Evolutionary conservation across 2,797 vertebrate species (phyloP), one percentile per base, ranked within the genome.

Genomic region (Enteromius fasciolatus): DNA sequence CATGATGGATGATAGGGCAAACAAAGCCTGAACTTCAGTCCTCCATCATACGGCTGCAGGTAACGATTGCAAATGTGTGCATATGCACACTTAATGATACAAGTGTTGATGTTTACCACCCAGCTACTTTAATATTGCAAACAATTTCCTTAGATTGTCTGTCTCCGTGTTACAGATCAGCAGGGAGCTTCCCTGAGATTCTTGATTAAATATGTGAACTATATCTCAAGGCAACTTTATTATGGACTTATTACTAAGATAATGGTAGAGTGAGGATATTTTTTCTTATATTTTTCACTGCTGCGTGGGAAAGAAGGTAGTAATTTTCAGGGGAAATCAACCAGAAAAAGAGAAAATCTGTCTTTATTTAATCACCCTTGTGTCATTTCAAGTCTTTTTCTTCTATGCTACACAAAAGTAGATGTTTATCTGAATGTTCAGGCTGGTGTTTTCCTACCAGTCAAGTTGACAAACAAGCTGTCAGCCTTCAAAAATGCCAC

Each of bases 1-100:
- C 39, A 84, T 87, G 86, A 86, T 80, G 74, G 78, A 87, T 72
- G 77, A 80, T 25, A 15, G 28, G 66, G 52, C 33, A 31, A 69
- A 74, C 74, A 41, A 69, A 80, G 61, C 48, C 75, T 36, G 67
- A 52, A 59, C 70, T 66, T 61, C 63, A 48, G 67, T 78, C 48
- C 80, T 87, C 80, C 41, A 70, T 87, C 84, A 83, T 67, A 36
- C 66, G 57, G 41, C 46, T 48, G 20, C 41, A n/a, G 39, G 8
- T 72, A 48, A 39, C n/a, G 25, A 80, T 76, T 59, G 17, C 61
- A 78, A 41, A 74, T 59, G 36, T 48, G 72, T 73, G 79, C 80
- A 12, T 63, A 36, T 54, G 31, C 73, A 78, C 28, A 46, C 68
- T 68, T 36, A 67, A 23, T 36, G 12, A 57, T 69, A 78, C 57